These are phyloP conservation scores for Echinarachnius parma DNA, from an alignment of 53 echinoderm and acorn worm genomes.

Conservation along the genomic window DNA sequence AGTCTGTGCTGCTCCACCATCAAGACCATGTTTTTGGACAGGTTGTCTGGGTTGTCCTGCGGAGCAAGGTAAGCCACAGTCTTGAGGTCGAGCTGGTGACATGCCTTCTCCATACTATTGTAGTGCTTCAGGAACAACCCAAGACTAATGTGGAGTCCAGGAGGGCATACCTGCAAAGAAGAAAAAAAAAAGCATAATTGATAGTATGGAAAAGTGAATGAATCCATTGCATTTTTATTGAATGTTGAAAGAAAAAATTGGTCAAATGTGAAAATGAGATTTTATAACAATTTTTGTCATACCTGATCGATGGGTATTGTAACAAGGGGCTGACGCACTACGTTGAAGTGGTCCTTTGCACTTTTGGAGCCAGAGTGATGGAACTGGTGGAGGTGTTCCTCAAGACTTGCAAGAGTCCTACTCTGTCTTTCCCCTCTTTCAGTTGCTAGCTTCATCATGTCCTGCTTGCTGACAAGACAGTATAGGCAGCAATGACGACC, in stretches of 20 bases:
- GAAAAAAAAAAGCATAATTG: too few relatives aligned
- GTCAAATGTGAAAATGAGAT: neutral
- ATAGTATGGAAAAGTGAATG: too few relatives aligned
- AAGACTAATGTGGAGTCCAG: slow-evolving; percentile 20
- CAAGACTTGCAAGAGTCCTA: neutral
- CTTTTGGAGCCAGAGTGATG: neutral
- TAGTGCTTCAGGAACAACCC: slow-evolving; percentile 23
- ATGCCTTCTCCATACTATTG: slow-evolving; percentile 5
- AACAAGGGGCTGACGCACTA: slow-evolving; percentile 1
- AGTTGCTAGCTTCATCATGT: neutral
- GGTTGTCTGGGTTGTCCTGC: neutral
- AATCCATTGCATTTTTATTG: slow-evolving; percentile 6
- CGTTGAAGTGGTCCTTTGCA: slow-evolving; percentile 1
- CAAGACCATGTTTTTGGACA: neutral
- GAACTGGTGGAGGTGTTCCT: neutral
- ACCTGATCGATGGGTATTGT: slow-evolving; percentile 10
- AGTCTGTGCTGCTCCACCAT: slow-evolving; percentile 3
- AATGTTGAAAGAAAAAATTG: slow-evolving; percentile 9
- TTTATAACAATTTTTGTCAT: neutral
- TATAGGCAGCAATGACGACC: slow-evolving; percentile 25
- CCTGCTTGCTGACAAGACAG: slow-evolving; percentile 8
- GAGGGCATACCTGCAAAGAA: slow-evolving; percentile 28
- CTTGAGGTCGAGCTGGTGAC: slow-evolving; percentile 25
- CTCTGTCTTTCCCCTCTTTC: neutral
- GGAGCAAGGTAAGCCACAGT: neutral